Conservation (phyloP, 2,113 vertebrate genomes). For the Gallinago paraguaiae region DNA sequence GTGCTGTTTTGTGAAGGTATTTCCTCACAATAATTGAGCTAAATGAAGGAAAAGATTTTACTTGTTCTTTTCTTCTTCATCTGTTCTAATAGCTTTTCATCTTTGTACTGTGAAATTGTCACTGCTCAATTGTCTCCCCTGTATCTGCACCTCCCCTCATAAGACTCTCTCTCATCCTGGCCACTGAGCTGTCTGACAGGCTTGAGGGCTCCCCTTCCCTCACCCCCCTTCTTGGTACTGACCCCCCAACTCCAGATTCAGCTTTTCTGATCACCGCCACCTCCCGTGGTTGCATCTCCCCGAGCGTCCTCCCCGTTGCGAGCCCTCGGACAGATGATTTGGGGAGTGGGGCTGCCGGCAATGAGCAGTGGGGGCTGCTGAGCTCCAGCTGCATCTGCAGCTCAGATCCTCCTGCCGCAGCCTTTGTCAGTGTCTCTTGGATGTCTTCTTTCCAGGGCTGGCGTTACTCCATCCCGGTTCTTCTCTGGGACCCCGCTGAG, state of each 20-base stretch:
- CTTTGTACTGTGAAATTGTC: background rate
- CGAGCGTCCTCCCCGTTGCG: rapidly evolving
- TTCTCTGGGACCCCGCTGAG: background rate
- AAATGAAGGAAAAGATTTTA: background rate
- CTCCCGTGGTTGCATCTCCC: background rate
- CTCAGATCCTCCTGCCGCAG: background rate
- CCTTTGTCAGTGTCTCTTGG: background rate
- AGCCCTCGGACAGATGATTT: background rate
- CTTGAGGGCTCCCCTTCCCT: background rate
- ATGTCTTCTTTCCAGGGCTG: background rate
- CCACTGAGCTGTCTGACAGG: background rate
- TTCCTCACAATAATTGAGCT: background rate
- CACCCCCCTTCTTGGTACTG: background rate
- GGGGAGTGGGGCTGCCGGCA: background rate
- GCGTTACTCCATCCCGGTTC: background rate
- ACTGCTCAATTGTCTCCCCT: background rate
- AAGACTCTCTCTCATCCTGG: background rate
- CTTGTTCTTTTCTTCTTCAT: background rate
- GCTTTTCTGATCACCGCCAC: background rate
- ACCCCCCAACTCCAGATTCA: background rate
- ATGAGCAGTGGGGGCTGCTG: background rate
- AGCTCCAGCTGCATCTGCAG: background rate
- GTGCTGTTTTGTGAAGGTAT: background rate
- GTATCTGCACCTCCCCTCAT: background rate
- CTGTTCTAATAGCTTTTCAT: background rate